Conservation (phyloP, 2,797 vertebrate species). For the Ataeniobius toweri region DNA sequence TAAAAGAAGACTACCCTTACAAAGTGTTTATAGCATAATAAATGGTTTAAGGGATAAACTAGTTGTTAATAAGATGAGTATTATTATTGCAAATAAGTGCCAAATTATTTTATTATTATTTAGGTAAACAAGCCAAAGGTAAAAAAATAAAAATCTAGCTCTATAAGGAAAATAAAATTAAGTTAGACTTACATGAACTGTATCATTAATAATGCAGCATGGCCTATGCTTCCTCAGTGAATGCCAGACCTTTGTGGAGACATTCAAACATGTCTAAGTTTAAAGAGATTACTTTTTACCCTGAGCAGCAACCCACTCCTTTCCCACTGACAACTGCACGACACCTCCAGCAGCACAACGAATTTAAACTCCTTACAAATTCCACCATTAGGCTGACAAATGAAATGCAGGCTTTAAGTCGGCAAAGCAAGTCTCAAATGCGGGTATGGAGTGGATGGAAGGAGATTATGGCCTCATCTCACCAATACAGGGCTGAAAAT, state of each 20-base stretch:
- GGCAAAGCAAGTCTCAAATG: slow-evolving; percentile 62
- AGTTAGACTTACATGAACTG: slow-evolving; percentile 11
- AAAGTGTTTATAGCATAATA: neutral
- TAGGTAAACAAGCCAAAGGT: neutral
- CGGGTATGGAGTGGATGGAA: slow-evolving; percentile 66
- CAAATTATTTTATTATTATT: neutral
- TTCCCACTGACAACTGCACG: slow-evolving; percentile 45
- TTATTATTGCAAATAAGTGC: neutral
- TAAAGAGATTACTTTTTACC: slow-evolving; percentile 59
- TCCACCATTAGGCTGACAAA: slow-evolving; percentile 78
- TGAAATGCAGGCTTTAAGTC: slow-evolving; percentile 73
- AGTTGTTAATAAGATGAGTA: neutral
- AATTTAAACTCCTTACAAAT: slow-evolving; percentile 78
- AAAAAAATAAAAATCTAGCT: neutral
- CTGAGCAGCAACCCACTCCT: slow-evolving; percentile 43
- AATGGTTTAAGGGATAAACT: neutral
- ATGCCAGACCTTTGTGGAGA: slow-evolving; percentile 28
- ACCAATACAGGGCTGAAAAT: slow-evolving; percentile 53
- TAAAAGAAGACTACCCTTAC: neutral
- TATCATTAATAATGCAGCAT: slow-evolving; percentile 8
- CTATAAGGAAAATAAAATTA: neutral
- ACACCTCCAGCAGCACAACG: slow-evolving; percentile 60
- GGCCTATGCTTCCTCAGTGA: slow-evolving; percentile 8
- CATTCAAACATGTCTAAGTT: slow-evolving; percentile 51
- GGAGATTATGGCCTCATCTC: slow-evolving; percentile 74